These are phyloP conservation scores for Entosphenus tridentatus DNA, from an alignment of 2,113 vertebrate genomes.

Conservation along the genomic window DNA sequence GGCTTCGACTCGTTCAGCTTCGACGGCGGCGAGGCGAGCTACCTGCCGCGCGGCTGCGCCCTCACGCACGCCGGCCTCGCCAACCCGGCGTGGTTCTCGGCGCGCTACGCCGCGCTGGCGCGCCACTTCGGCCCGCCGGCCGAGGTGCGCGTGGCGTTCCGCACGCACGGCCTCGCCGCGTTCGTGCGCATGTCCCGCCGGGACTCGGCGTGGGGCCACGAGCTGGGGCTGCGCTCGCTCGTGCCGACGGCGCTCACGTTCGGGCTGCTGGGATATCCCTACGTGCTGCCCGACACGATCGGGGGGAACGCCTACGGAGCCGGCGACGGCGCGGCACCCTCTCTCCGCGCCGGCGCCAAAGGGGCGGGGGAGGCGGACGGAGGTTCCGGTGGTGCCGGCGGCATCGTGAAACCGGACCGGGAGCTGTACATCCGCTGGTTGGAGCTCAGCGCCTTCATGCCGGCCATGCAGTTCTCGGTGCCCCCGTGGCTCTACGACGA, in stretches of 20 bases:
- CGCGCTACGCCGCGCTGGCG: slow-evolving; percentile 70
- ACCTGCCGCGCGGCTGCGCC: slow-evolving; percentile 55
- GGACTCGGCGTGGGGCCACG: slow-evolving; percentile 72
- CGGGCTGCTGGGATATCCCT: slow-evolving; percentile 74
- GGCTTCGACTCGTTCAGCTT: slow-evolving; percentile 63
- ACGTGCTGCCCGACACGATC: slow-evolving; percentile 60
- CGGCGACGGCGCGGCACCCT: neutral
- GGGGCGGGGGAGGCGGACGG: too few relatives aligned
- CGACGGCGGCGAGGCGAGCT: slow-evolving; percentile 68
- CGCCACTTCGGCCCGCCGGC: slow-evolving; percentile 55
- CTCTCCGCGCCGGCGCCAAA: neutral
- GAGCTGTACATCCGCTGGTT: slow-evolving; percentile 92
- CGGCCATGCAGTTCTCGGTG: slow-evolving; percentile 87
- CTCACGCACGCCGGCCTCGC: slow-evolving; percentile 38
- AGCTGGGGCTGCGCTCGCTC: slow-evolving; percentile 66
- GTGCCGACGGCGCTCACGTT: slow-evolving; percentile 78
- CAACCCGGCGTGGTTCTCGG: slow-evolving; percentile 63
- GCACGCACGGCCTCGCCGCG: slow-evolving; percentile 73
- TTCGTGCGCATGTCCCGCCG: slow-evolving; percentile 73
- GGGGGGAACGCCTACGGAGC: slow-evolving; percentile 34
- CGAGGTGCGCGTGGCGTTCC: slow-evolving; percentile 62
- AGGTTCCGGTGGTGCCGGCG: too few relatives aligned
- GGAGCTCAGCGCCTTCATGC: slow-evolving; percentile 85
- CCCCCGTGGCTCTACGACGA: slow-evolving; percentile 71
- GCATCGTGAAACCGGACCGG: slow-evolving; percentile 32